Percentiles rank a stretch among this genome's conserved stretches.
phyloP scores from a whole-genome alignment of 2,888 invertebrate species.

The Strigamia transsilvanica region DNA sequence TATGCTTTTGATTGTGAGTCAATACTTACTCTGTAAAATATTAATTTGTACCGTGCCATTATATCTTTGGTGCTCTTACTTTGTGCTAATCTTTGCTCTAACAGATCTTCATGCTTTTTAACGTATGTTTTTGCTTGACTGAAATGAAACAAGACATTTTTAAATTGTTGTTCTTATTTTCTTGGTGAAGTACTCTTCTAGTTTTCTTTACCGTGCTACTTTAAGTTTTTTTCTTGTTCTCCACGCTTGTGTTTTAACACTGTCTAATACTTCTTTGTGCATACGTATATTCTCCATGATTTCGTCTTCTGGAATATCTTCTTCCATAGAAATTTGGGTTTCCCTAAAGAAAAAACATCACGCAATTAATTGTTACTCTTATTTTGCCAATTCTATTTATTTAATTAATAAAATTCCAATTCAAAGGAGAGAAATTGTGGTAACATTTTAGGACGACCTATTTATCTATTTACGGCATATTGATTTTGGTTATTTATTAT shows the following conservation, averaged over 20 bases:
- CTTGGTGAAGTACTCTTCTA: too few species aligned
- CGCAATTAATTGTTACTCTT: too few species aligned
- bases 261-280: slow-evolving; percentile 89
- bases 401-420: neutral
- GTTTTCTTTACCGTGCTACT: slow-evolving; percentile 54
- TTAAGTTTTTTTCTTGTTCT: slow-evolving; percentile 60
- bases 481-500: neutral
- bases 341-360: slow-evolving; percentile 34
- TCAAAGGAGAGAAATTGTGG: too few species aligned
- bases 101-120: slow-evolving; percentile 86
- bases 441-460: too few species aligned
- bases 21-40: slow-evolving; percentile 75
- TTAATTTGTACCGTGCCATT: slow-evolving; percentile 82
- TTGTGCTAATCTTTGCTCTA: slow-evolving; percentile 88
- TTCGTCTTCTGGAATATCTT: slow-evolving; percentile 72
- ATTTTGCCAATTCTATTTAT: too few species aligned
- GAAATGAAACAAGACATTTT: neutral
- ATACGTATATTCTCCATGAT: slow-evolving; percentile 88
- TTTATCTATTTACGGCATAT: too few species aligned
- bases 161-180: neutral
- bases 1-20: neutral
- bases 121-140: slow-evolving; percentile 85
- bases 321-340: slow-evolving; percentile 56
- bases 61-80: slow-evolving; percentile 85
- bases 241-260: slow-evolving; percentile 72